Percentiles rank a stretch among this genome's conserved stretches.
Evolutionary conservation across 2,888 invertebrate species (phyloP).

Genomic region (Thera obeliscata): DNA sequence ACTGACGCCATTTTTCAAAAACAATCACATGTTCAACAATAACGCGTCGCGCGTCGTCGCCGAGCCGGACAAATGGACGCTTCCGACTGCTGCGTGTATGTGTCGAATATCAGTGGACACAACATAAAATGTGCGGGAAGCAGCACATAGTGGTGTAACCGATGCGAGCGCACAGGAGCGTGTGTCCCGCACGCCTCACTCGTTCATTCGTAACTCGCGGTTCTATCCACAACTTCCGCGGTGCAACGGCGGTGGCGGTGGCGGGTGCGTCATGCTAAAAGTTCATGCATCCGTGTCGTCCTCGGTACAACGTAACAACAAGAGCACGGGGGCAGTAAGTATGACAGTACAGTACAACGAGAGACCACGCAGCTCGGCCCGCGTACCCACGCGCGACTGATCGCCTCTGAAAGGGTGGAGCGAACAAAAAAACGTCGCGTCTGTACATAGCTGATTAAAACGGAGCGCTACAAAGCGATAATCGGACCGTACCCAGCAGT

Average conservation of each 20-base stretch:
- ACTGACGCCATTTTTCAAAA: conserved; percentile 67
- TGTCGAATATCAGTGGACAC: neutral
- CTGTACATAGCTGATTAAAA: conserved; percentile 75
- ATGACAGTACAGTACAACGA: too few relatives aligned
- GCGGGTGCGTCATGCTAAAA: neutral
- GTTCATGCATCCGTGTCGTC: neutral
- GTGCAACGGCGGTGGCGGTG: neutral
- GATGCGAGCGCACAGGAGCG: neutral
- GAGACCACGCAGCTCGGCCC: conserved; percentile 51
- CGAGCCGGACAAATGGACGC: conserved; percentile 29
- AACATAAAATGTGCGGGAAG: conserved; percentile 1
- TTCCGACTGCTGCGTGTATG: conserved; percentile 1
- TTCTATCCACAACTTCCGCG: neutral
- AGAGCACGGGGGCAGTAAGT: neutral
- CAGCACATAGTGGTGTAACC: neutral
- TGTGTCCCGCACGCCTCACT: neutral
- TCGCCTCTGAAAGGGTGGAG: conserved; percentile 73
- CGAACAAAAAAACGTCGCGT: conserved; percentile 61
- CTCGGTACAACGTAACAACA: neutral
- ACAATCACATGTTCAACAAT: conserved; percentile 71
- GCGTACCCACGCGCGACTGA: conserved; percentile 72
- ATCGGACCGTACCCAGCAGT: conserved; percentile 68
- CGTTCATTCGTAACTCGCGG: neutral
- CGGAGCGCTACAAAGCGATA: conserved; percentile 74
- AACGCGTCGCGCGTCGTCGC: conserved; percentile 65